Conservation (phyloP, 2,888 invertebrate genomes). For the Acanthosoma haemorrhoidale region DNA sequence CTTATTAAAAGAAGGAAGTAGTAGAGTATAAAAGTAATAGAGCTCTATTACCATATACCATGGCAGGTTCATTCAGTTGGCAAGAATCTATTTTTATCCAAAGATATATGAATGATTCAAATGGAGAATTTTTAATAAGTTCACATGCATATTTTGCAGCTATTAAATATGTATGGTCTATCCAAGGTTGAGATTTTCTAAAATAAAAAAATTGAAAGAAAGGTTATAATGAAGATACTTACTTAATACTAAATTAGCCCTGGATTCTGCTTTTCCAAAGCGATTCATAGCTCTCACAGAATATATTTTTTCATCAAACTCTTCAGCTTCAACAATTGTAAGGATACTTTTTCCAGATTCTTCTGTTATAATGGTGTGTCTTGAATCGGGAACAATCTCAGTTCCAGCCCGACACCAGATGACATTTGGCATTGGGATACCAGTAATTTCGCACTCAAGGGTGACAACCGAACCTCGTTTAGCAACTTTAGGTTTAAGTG, state of each 20-base stretch:
- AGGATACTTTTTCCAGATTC: conserved; percentile 60
- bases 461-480: conserved; percentile 58
- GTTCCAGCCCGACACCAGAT: conserved; percentile 63
- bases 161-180: too few relatives aligned
- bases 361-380: conserved; percentile 55
- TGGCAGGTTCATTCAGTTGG: not conserved
- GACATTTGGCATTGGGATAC: conserved; percentile 63
- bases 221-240: too few relatives aligned
- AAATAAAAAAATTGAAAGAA: too few relatives aligned
- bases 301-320: conserved; percentile 63
- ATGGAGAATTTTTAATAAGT: too few relatives aligned
- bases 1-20: not conserved
- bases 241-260: conserved; percentile 64
- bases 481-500: conserved; percentile 60
- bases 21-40: not conserved
- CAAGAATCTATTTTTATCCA: not conserved
- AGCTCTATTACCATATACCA: too few relatives aligned
- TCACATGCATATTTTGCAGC: too few relatives aligned
- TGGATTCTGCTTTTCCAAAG: conserved; percentile 66
- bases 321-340: conserved; percentile 58
- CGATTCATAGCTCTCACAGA: conserved; percentile 66
- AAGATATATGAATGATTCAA: not conserved
- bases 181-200: not conserved
- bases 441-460: conserved; percentile 62
- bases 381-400: conserved; percentile 56